Percentiles rank a stretch among this genome's conserved stretches.
Evolutionary conservation across 2,888 invertebrate genomes (phyloP).

Genomic region (Sarcophaga carnaria): DNA sequence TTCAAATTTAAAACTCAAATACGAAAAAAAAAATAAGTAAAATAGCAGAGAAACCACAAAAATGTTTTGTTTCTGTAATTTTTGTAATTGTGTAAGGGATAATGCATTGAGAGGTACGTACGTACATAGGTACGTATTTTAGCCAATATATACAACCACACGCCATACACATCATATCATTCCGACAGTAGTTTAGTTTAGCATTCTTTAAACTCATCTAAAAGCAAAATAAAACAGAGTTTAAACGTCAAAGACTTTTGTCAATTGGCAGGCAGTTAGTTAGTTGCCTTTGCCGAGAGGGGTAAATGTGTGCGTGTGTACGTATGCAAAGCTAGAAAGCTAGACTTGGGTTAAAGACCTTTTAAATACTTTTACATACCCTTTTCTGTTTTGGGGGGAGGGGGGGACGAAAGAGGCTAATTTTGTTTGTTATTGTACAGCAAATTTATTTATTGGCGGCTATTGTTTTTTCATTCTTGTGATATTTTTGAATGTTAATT

Average conservation of each 20-base stretch:
- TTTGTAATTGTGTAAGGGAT: slow-evolving; percentile 30
- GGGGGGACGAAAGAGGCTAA: neutral
- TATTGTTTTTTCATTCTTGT: neutral
- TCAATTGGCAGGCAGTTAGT: neutral
- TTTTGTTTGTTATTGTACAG: neutral
- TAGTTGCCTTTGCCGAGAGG: neutral
- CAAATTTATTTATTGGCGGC: slow-evolving; percentile 35
- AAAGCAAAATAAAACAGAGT: slow-evolving; percentile 14
- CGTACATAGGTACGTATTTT: neutral
- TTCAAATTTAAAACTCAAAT: slow-evolving; percentile 38
- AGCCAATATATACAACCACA: neutral
- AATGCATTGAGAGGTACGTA: slow-evolving; percentile 16
- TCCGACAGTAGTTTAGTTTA: neutral
- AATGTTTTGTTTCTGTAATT: slow-evolving; percentile 38
- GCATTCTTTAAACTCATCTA: slow-evolving; percentile 11
- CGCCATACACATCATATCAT: neutral
- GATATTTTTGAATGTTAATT: slow-evolving; percentile 31
- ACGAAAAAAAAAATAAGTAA: slow-evolving; percentile 12
- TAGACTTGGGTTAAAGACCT: slow-evolving; percentile 64
- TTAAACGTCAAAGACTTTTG: slow-evolving; percentile 3
- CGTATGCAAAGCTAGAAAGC: neutral
- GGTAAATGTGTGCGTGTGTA: neutral
- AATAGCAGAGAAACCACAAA: slow-evolving; percentile 63
- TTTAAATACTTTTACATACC: slow-evolving; percentile 30
- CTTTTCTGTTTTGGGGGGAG: neutral